A percentile compares a stretch with the other conserved stretches of the same genome.
Evolutionary conservation across 2,113 vertebrate genomes (phyloP).

Genomic region (Peromyscus leucopus): DNA sequence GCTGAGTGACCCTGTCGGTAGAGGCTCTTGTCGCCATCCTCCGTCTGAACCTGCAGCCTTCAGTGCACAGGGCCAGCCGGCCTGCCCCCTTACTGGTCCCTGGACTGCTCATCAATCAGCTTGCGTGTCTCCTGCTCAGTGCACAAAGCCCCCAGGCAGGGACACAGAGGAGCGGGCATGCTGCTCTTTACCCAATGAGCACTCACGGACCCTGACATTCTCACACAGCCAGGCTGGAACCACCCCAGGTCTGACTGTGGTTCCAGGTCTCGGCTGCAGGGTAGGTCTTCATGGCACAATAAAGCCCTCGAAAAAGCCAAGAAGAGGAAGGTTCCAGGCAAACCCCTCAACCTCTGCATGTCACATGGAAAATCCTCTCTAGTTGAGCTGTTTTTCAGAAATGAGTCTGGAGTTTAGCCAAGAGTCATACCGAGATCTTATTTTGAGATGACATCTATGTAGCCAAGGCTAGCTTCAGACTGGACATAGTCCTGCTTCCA

Average conservation of each 20-base stretch:
- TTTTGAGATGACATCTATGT: background rate
- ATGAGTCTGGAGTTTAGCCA: background rate
- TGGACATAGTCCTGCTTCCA: background rate
- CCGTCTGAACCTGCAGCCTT: background rate
- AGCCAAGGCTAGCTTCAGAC: background rate
- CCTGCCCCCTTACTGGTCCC: fast-evolving
- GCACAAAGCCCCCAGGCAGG: background rate
- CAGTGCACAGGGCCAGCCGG: background rate
- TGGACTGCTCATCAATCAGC: fast-evolving
- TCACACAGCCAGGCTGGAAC: background rate
- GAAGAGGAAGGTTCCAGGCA: background rate
- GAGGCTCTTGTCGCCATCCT: background rate
- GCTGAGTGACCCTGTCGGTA: fast-evolving
- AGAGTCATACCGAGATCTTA: background rate
- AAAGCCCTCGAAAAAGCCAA: background rate
- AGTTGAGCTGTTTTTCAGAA: background rate
- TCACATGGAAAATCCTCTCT: background rate
- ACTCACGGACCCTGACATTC: background rate
- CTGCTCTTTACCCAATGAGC: no score
- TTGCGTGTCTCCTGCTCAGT: background rate
- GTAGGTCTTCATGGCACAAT: fast-evolving
- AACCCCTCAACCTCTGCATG: background rate
- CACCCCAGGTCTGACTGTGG: background rate
- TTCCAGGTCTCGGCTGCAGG: background rate
- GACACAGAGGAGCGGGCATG: fast-evolving